A percentile compares a stretch with the other conserved stretches of the same genome.
Conservation (phyloP, 2,113 vertebrate species). For the Protomyctophum bolini region DNA sequence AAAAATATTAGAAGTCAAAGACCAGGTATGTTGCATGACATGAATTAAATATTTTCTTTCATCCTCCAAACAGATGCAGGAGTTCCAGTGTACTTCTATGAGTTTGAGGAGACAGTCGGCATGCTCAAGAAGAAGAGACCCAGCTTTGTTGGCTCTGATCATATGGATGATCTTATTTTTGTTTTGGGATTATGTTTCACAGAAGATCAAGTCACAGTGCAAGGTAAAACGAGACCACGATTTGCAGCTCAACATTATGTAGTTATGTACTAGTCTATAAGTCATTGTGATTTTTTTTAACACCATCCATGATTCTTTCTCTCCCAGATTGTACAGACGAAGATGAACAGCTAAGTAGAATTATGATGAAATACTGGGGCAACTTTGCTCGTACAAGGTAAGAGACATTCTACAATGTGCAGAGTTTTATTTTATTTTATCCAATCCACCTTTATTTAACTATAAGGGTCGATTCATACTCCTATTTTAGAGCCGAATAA, state of each 20-base stretch:
- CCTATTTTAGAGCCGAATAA: no score
- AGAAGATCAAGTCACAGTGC: background rate
- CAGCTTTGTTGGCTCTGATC: conserved; percentile 84
- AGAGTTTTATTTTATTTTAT: background rate
- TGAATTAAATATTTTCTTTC: no score
- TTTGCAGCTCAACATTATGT: no score
- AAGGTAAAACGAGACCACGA: background rate
- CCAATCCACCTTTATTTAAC: background rate
- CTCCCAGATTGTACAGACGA: conserved; percentile 50
- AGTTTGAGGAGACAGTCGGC: conserved; percentile 81
- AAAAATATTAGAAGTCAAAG: no score
- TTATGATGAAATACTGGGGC: conserved; percentile 79
- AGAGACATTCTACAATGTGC: conserved; percentile 4
- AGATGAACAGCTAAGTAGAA: conserved; percentile 68
- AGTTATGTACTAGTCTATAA: no score
- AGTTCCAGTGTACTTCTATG: conserved; percentile 85
- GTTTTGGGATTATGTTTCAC: conserved; percentile 85
- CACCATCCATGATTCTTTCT: conserved; percentile 36
- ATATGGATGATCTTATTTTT: conserved; percentile 81
- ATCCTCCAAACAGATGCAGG: conserved; percentile 60
- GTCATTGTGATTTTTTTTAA: background rate
- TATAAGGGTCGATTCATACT: no score
- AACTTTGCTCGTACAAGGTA: conserved; percentile 82
- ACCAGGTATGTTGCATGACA: no score
- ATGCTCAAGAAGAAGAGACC: conserved; percentile 62